Conservation (phyloP, 2,113 vertebrate species). For the Trichomycterus rosablanca region DNA sequence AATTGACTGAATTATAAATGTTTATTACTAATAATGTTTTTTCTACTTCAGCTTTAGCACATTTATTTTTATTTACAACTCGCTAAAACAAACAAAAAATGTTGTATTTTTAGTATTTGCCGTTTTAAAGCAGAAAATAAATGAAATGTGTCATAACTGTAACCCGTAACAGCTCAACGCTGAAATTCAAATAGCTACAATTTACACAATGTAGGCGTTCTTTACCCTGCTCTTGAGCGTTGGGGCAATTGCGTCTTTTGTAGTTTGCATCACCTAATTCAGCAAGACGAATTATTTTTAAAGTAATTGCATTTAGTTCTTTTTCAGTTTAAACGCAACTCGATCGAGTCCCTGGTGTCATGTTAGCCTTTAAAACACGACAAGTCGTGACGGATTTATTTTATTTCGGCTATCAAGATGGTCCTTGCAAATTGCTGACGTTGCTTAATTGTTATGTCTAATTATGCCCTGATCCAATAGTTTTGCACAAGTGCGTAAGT, state of each 20-base stretch:
- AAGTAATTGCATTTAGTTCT: constrained; percentile 80
- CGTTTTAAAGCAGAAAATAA: too few relatives aligned
- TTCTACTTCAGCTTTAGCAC: too few relatives aligned
- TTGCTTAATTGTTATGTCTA: constrained; percentile 90
- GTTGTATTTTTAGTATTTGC: too few relatives aligned
- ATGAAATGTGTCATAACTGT: constrained; percentile 4
- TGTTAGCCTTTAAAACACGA: constrained; percentile 63
- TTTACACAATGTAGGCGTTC: constrained; percentile 4
- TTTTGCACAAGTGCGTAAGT: constrained; percentile 47
- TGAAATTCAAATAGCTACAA: constrained; percentile 16
- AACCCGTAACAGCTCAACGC: constrained; percentile 22
- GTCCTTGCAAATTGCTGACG: constrained; percentile 77
- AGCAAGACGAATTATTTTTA: too few relatives aligned
- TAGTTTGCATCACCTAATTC: constrained; percentile 58
- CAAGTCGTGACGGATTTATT: constrained; percentile 68
- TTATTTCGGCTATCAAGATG: constrained; percentile 48
- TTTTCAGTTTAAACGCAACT: constrained; percentile 88
- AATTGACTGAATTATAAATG: not conserved
- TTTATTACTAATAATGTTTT: too few relatives aligned
- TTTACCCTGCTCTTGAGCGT: constrained; percentile 1
- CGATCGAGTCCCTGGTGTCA: constrained; percentile 86
- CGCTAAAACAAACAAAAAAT: too few relatives aligned
- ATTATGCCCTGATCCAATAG: constrained; percentile 68
- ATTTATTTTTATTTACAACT: too few relatives aligned
- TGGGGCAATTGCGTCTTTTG: constrained; percentile 27